Base-by-base conservation (phyloP, 2,888 invertebrate genomes). In the Trichogramma dendrolimi region DNA sequence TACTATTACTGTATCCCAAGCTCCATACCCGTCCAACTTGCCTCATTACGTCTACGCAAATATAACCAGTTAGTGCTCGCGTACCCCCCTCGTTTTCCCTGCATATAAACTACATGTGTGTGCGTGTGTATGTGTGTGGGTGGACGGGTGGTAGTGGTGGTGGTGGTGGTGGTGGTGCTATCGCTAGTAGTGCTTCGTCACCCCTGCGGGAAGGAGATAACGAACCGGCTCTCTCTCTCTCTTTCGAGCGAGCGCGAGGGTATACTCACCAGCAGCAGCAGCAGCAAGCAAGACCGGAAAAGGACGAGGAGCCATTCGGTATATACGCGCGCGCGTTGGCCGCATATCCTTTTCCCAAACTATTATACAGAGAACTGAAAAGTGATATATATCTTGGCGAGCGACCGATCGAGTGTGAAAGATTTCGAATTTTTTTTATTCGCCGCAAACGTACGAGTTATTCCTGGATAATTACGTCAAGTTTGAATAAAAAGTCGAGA, bases 31-130 rank as follows among this genome's bases (percentile, higher is more conserved):
- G 69, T 69, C 70, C 72, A 72, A 74, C 73, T 73, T 72, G 71
- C 71, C 73, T 71, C 73, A 73, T 74, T 73, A 73, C 71, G 65
- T 70, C 70, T 71, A 72, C 70, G 73, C 74, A 74, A 73, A 73
- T 73, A 72, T 70, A 71, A 73, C 72, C 73, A 71, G 71, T 73
- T 73, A 72, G 67, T 63, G 67, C 62, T 47, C 8, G 7, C 8
- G 46, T 27, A 27, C 27, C 27, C 40, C 5, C 11, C 48, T 6
- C 11, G 6, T 14, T 6, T 11, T 6, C 52, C 50, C 1, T 7
- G 10, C 27, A 49, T 27, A 27, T 27, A 38, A 48, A 38, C 42
- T 4, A 1, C 38, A 53, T 41, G 14, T 44, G n/a, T 44, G 7
- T 11, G 5, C 38, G 14, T 10, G 44, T 54, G 38, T 27, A 42